Evolutionary conservation across 2,888 invertebrate species (phyloP).

Genomic region (Brenthis daphne): DNA sequence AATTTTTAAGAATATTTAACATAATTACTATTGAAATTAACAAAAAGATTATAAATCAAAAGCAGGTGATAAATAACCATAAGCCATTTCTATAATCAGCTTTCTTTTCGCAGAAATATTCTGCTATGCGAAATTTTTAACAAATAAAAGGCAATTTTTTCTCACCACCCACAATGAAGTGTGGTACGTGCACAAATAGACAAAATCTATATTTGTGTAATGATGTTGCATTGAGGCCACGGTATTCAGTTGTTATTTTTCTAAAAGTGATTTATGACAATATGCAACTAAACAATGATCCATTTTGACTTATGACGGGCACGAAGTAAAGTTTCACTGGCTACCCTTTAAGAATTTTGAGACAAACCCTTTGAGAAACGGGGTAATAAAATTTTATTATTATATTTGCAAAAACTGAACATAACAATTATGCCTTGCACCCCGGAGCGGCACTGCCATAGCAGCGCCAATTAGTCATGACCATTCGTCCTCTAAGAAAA

Average conservation of each 20-base stretch:
- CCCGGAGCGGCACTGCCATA: constrained; percentile 62
- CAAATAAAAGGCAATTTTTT: constrained; percentile 54
- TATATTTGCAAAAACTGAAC: constrained; percentile 75
- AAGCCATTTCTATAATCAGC: constrained; percentile 53
- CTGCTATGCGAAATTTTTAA: constrained; percentile 53
- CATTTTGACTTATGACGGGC: constrained; percentile 73
- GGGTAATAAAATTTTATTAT: constrained; percentile 81
- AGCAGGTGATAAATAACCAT: constrained; percentile 63
- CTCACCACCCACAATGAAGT: constrained; percentile 72
- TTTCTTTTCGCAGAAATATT: constrained; percentile 75
- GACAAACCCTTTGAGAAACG: constrained; percentile 79
- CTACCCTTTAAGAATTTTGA: constrained; percentile 72
- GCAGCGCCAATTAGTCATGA: constrained; percentile 75
- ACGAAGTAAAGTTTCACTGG: constrained; percentile 59
- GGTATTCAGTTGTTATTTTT: constrained; percentile 63
- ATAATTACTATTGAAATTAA: constrained; percentile 10
- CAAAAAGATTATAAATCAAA: constrained; percentile 43
- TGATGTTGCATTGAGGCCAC: constrained; percentile 76
- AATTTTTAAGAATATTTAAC: too few relatives aligned
- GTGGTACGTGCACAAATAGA: constrained; percentile 74
- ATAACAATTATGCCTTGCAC: constrained; percentile 66
- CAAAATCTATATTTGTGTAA: constrained; percentile 82
- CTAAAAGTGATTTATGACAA: constrained; percentile 76
- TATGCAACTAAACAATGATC: constrained; percentile 75
- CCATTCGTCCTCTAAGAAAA: constrained; percentile 47